These are phyloP conservation scores for Lagocephalus sceleratus DNA, from an alignment of 2,797 vertebrate species.

Conservation along the genomic window DNA sequence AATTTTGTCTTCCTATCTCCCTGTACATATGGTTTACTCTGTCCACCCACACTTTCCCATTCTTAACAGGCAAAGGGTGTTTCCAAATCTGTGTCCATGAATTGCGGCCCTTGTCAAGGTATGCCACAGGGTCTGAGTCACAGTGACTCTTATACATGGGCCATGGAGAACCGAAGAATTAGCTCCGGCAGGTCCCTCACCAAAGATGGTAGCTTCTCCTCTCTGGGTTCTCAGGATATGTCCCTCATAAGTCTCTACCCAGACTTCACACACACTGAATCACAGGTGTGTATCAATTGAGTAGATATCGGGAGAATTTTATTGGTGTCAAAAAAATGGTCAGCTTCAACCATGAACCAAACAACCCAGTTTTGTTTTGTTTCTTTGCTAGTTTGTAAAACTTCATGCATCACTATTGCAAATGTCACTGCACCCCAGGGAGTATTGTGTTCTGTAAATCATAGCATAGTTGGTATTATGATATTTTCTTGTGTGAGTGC, in stretches of 20 bases:
- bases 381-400: too few species aligned
- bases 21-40: background rate
- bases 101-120: constrained; percentile 50
- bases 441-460: too few species aligned
- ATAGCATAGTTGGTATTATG: too few species aligned
- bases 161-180: constrained; percentile 79
- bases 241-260: constrained; percentile 49
- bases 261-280: constrained; percentile 65
- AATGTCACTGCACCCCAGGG: too few species aligned
- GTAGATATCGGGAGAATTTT: constrained; percentile 6
- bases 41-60: constrained; percentile 2
- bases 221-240: constrained; percentile 65
- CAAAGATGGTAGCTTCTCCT: constrained; percentile 45
- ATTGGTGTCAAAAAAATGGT: background rate
- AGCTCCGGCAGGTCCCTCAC: constrained; percentile 31
- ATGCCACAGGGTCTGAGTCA: constrained; percentile 52
- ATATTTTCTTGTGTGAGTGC: too few species aligned
- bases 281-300: constrained; percentile 45
- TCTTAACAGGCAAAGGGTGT: constrained; percentile 71
- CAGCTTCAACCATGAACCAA: too few species aligned
- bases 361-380: too few species aligned
- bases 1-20: background rate
- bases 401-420: too few species aligned
- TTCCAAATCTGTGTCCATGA: constrained; percentile 66
- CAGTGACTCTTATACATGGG: constrained; percentile 84